Base-by-base conservation (phyloP, 2,113 vertebrate species). In the Gadus chalcogrammus region DNA sequence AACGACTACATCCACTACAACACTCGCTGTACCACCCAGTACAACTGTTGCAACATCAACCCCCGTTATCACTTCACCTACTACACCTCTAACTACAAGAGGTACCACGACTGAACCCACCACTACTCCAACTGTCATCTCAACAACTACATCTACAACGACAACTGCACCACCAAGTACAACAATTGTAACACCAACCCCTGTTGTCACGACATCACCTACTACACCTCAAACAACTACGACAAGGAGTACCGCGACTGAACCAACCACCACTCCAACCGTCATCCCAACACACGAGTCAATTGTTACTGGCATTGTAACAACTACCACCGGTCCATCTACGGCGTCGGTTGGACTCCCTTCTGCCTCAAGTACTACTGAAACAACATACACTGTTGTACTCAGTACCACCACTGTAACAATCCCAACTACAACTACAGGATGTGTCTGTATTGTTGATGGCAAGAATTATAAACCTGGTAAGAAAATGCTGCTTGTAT, bases 361-460 rank as follows among this genome's bases (percentile, higher is more conserved):
- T 13, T 1, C 56, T n/a, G 24, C 28, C 28, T 13, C 61, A 11
- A n/a, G 71, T 24, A 0, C 18, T 38, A 35, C 31, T 35, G 31
- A 35, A 35, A 5, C 31, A 35, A 35, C 31, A 35, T 35, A 35
- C 31, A 35, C 31, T 4, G 6, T 7, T 35, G 4, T 35, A 4
- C 31, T 35, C 31, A 35, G 31, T 35, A 35, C 31, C 31, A 35
- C 31, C 4, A 9, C 0, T 31, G 70, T 7, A 89, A 86, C 73
- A 7, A 15, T 1, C 86, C 85, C 83, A 71, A 53, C 27, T 15
- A 1, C 4, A 62, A 28, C 65, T 1, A 52, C 69, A 59, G 15
- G 60, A 48, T 90, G 88, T 48, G 61, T 78, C 64, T 91, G 90
- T 62, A 52, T 81, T 12, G 5, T 89, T 42, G 72, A 91, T 74